Evolutionary conservation across 2,888 invertebrate genomes (phyloP), one percentile per base, ranked within the genome.

Genomic region (Xestia c-nigrum): DNA sequence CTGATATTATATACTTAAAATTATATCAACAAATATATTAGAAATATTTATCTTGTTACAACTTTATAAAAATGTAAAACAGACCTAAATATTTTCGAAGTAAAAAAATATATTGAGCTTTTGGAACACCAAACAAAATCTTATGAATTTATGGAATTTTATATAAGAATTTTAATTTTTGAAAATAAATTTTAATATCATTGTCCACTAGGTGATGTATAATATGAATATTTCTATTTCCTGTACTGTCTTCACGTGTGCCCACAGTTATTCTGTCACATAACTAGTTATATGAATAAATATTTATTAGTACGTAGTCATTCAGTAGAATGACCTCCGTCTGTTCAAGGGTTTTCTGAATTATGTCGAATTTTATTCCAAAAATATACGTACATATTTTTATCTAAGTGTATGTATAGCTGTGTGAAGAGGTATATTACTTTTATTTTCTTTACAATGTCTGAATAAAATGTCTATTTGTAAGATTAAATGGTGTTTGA

Each of bases 361-460:
- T 91, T 93, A 92, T 94, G 94, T 94, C 93, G 94, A 95, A 95
- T 95, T 96, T 94, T 94, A 95, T 94, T 94, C 94, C 91, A 92
- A 92, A 93, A 85, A 91, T 93, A 94, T 95, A 95, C 94, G 94
- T 96, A 92, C 92, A 91, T 92, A 94, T 95, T 94, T 95, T 95
- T 95, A 92, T 94, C 94, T 95, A 94, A 93, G 90, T 94, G 94
- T 95, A 92, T 94, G 94, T 94, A 92, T 94, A 31, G 31, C 91
- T 91, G 92, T 94, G 94, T 94, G 93, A 90, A 93, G 88, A 91
- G 91, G 90, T 93, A 94, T 92, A 93, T 94, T 94, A 93, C 90
- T 94, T 96, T 89, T 95, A 94, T 95, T 96, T 96, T 94, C 93
- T 96, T 95, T 95, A 96, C 95, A 95, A 95, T 94, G 93, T 96